Evolutionary conservation across 2,888 invertebrate species (phyloP).

Genomic region (Cephus sareptanus): DNA sequence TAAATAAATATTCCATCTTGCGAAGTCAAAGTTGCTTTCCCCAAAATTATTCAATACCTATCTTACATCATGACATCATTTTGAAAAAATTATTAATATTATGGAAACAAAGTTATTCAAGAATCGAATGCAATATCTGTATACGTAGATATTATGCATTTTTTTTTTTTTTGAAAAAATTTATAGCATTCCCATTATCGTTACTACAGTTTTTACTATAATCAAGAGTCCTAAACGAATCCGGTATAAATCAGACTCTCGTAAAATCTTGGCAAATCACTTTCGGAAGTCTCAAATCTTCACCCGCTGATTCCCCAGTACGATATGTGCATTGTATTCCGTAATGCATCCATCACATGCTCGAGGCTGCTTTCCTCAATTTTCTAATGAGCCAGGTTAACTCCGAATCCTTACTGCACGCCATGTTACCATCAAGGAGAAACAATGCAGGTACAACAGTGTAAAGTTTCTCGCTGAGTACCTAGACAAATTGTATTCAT

Average conservation of each 20-base stretch:
- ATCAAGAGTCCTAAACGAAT: background rate
- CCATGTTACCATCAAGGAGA: background rate
- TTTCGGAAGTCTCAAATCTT: background rate
- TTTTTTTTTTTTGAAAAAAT: background rate
- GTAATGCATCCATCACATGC: slow-evolving; percentile 16
- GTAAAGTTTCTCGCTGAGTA: background rate
- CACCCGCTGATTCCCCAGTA: background rate
- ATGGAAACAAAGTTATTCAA: background rate
- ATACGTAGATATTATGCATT: background rate
- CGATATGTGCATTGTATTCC: background rate
- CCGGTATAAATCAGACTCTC: background rate
- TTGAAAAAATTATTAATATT: background rate
- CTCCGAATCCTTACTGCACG: slow-evolving; percentile 21
- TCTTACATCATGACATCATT: background rate
- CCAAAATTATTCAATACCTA: background rate
- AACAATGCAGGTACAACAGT: background rate
- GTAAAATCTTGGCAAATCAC: background rate
- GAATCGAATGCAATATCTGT: background rate
- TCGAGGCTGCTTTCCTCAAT: slow-evolving; percentile 17
- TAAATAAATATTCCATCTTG: background rate
- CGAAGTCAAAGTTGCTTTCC: background rate
- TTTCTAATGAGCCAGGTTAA: slow-evolving; percentile 34
- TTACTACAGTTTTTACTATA: background rate
- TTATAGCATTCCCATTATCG: background rate
- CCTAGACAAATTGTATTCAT: background rate